Percentiles rank a stretch among this genome's conserved stretches.
These are phyloP conservation scores for Babylonia areolata DNA, from an alignment of 1,140 invertebrate species.

Conservation along the genomic window DNA sequence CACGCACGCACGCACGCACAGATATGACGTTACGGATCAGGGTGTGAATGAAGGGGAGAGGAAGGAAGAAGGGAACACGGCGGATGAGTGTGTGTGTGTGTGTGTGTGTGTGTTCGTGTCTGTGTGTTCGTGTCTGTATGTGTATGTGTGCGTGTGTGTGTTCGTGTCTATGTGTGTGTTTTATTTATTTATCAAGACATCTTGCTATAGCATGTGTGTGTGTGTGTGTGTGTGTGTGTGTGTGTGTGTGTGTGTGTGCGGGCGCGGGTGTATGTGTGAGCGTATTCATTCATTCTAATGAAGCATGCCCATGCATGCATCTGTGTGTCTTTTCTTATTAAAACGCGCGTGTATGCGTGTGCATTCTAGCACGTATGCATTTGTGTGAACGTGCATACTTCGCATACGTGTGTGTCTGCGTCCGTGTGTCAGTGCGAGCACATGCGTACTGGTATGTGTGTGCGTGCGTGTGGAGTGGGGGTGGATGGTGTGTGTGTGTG, in stretches of 20 bases:
- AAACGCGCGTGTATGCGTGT: neutral
- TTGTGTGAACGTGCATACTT: neutral
- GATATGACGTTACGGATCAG: neutral
- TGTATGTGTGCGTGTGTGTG: no score
- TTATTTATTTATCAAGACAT: no score
- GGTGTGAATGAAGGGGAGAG: neutral
- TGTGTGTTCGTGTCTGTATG: no score
- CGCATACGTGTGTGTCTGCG: neutral
- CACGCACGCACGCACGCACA: constrained; percentile 14
- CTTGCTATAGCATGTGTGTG: neutral
- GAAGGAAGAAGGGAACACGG: neutral
- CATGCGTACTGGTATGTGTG: neutral
- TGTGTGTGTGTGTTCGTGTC: neutral
- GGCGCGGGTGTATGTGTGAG: constrained; percentile 5
- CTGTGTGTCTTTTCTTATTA: neutral
- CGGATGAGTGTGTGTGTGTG: no score
- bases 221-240: constrained; percentile 2
- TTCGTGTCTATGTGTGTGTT: neutral
- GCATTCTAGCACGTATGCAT: neutral
- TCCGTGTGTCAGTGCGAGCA: neutral
- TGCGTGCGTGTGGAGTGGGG: neutral
- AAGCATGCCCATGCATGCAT: neutral
- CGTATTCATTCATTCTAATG: no score
- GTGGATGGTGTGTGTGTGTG: neutral
- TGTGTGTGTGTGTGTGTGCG: constrained; percentile 7